A percentile compares a stretch with the other conserved stretches of the same genome.
Conservation (phyloP, 2,113 vertebrate genomes). For the Cephalopterus ornatus region DNA sequence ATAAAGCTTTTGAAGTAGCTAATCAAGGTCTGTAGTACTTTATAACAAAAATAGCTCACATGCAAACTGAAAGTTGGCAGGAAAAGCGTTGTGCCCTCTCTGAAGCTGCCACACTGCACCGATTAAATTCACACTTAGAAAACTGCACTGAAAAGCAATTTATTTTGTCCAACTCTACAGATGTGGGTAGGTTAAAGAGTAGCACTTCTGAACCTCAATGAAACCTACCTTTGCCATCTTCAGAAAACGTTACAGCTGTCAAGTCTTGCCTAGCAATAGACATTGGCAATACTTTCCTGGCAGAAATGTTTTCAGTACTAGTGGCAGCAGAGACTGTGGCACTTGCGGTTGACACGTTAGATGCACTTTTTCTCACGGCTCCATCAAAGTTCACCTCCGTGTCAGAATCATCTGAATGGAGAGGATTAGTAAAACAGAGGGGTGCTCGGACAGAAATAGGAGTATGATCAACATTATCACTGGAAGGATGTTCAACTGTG, state of each 20-base stretch:
- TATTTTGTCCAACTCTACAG: not conserved
- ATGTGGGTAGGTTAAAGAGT: not conserved
- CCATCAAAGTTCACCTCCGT: slow-evolving; percentile 74
- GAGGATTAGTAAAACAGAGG: slow-evolving; percentile 94
- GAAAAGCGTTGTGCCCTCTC: not conserved
- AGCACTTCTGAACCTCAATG: not conserved
- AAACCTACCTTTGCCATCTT: slow-evolving; percentile 83
- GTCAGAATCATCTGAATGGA: slow-evolving; percentile 92
- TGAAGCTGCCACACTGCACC: not conserved
- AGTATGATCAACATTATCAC: slow-evolving; percentile 17
- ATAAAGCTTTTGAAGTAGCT: not conserved
- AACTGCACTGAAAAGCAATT: not conserved
- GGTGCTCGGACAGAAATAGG: slow-evolving; percentile 75
- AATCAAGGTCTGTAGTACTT: not conserved
- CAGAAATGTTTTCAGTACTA: slow-evolving; percentile 70
- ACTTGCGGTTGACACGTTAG: slow-evolving; percentile 83
- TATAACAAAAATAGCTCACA: not conserved
- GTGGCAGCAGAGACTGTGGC: slow-evolving; percentile 80
- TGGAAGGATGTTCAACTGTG: slow-evolving; percentile 30
- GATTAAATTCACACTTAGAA: not conserved
- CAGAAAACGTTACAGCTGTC: slow-evolving; percentile 46
- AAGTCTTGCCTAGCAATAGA: slow-evolving; percentile 86
- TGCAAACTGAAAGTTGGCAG: not conserved
- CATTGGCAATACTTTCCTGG: slow-evolving; percentile 88
- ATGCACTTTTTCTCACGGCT: slow-evolving; percentile 61